phyloP scores from a whole-genome alignment of 2,888 invertebrate species.

The Meiosimyza decipiens region DNA sequence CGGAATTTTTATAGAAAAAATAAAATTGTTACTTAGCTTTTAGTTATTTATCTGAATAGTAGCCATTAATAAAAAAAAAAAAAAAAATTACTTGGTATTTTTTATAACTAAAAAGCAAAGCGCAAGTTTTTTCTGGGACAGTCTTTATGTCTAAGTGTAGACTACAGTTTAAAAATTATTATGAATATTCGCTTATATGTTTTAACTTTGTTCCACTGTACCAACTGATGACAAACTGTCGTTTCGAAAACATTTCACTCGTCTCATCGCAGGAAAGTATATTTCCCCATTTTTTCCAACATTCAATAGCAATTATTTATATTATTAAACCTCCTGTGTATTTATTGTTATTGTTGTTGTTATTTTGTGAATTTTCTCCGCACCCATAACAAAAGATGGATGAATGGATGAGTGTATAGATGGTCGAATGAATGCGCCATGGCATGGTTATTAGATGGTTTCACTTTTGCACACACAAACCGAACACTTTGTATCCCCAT shows the following conservation, averaged over 20 bases:
- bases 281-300: conserved; percentile 40
- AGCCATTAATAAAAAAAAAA: too few relatives aligned
- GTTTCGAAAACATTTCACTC: conserved; percentile 19
- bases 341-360: conserved; percentile 23
- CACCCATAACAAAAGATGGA: conserved; percentile 21
- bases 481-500: conserved; percentile 10
- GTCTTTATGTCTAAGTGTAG: too few relatives aligned
- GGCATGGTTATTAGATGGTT: not conserved
- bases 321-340: conserved; percentile 54
- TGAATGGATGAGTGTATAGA: conserved; percentile 1
- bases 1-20: too few relatives aligned
- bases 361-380: conserved; percentile 21
- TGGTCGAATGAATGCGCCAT: conserved; percentile 8
- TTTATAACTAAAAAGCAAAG: too few relatives aligned
- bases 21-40: too few relatives aligned
- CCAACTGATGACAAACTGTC: too few relatives aligned
- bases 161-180: too few relatives aligned
- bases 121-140: too few relatives aligned
- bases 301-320: conserved; percentile 60
- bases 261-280: conserved; percentile 52
- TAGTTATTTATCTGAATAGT: too few relatives aligned
- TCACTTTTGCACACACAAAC: not conserved
- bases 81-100: too few relatives aligned
- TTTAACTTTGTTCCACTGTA: too few relatives aligned
- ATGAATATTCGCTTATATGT: too few relatives aligned